Evolutionary conservation across 2,113 vertebrate genomes (phyloP).

Genomic region (Hemicordylus capensis): DNA sequence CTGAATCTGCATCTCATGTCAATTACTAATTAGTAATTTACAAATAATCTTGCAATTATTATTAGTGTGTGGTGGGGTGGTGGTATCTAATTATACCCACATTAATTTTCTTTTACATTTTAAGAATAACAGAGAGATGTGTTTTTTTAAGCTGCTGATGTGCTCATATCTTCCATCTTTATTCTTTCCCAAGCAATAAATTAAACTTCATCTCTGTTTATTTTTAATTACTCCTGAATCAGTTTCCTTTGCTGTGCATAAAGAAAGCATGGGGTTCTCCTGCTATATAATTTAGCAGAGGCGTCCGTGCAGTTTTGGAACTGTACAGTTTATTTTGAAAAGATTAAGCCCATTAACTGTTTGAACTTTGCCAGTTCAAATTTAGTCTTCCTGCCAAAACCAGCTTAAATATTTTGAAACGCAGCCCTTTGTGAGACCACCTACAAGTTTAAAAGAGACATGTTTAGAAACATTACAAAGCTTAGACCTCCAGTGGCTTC

Average conservation of each 20-base stretch:
- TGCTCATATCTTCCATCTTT: conserved; percentile 18
- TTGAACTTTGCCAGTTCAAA: conserved; percentile 35
- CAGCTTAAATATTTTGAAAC: conserved; percentile 26
- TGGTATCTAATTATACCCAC: conserved; percentile 2
- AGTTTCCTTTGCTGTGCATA: conserved; percentile 31
- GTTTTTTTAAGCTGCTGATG: conserved; percentile 8
- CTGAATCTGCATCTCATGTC: background rate
- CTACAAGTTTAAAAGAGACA: background rate
- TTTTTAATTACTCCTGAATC: background rate
- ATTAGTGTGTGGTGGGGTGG: conserved; percentile 15
- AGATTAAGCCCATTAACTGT: conserved; percentile 22
- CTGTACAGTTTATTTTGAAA: background rate
- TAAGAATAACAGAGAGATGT: conserved; percentile 34
- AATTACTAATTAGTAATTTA: conserved; percentile 29
- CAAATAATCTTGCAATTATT: background rate
- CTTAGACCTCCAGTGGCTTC: background rate
- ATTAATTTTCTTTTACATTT: background rate
- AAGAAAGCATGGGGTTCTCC: background rate
- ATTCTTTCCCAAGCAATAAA: conserved; percentile 34
- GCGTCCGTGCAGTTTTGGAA: background rate
- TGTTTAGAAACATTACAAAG: background rate
- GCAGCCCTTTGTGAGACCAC: background rate
- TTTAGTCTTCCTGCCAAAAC: conserved; percentile 30
- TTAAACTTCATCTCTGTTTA: conserved; percentile 20
- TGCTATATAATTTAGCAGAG: background rate